Base-by-base conservation (phyloP, 2,888 invertebrate species). In the Caenorhabditis sulstoni region DNA sequence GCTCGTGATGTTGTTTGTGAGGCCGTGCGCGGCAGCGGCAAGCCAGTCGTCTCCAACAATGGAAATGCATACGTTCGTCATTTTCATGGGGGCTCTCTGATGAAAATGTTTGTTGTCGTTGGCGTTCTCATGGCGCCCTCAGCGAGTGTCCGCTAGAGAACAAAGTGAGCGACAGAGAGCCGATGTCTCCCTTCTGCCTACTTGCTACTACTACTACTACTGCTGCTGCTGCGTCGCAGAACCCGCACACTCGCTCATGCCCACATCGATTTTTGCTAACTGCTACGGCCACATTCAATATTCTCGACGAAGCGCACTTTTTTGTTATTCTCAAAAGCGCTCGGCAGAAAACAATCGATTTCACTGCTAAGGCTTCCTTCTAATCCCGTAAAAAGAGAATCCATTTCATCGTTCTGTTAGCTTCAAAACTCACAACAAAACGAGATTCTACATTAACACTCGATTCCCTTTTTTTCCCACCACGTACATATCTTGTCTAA, bases 61-160 rank as follows among this genome's bases (percentile, higher is more conserved):
- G 58, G 64, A 44, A 73, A 73, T 73, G 64, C 73, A 73, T 64
- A 73, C 58, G 64, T 49, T 58, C 64, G 50, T 64, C 70, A 70
- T 68, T 41, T 29, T 41, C 49, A 52, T 64, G 29, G 44, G 47
- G 4, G 29, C 29, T 53, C 62, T 20, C 50, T 58, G 68, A 59
- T 64, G 64, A 73, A 58, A 57, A 64, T 64, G 58, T 73, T 73
- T 71, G 62, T 73, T 50, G 64, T 64, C 37, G 61, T 59, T 44
- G 29, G 7, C 29, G 70, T 39, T 55, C 64, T 71, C 49, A 49
- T 49, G 62, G 37, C 7, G 53, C 70, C 53, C 47, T 47, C 35
- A 39, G 14, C 57, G 35, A 52, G 70, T 61, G 70, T 71, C 57
- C 71, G 57, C 71, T 71, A 62, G 62, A 71, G 57, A 71, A 71